Evolutionary conservation across 2,113 vertebrate genomes (phyloP).

Genomic region (Hippocampus zosterae): DNA sequence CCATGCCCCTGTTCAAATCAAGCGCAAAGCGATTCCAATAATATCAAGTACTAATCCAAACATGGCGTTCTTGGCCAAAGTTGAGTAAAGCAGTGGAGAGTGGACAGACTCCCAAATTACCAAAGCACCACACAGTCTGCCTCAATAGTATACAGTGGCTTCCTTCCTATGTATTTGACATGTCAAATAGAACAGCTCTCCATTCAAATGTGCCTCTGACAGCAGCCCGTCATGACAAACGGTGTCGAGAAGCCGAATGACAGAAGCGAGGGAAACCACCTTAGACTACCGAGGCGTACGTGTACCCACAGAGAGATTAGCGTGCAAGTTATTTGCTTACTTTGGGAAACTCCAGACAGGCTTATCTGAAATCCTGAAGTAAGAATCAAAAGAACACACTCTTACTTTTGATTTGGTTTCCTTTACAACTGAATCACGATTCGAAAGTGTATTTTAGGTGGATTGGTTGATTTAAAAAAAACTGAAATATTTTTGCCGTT

Average conservation of each 20-base stretch:
- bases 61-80: conserved; percentile 22
- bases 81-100: conserved; percentile 26
- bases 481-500: background rate
- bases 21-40: conserved; percentile 34
- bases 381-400: conserved; percentile 49
- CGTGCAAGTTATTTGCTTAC: conserved; percentile 64
- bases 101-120: conserved; percentile 60
- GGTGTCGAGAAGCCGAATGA: conserved; percentile 5
- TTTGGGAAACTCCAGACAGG: conserved; percentile 73
- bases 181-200: background rate
- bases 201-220: background rate
- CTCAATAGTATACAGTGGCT: conserved; percentile 52
- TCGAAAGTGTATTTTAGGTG: background rate
- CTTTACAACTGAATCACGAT: conserved; percentile 6
- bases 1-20: conserved; percentile 28
- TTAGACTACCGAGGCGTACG: conserved; percentile 47
- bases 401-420: conserved; percentile 19
- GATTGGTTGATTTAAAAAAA: background rate
- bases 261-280: conserved; percentile 38
- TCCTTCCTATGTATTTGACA: conserved; percentile 18
- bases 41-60: conserved; percentile 28
- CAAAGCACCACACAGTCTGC: conserved; percentile 59
- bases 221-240: background rate
- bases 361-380: conserved; percentile 77
- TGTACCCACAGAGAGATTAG: conserved; percentile 35